Base-by-base conservation (phyloP, 2,888 invertebrate genomes). In the Odontocolon sp. region DNA sequence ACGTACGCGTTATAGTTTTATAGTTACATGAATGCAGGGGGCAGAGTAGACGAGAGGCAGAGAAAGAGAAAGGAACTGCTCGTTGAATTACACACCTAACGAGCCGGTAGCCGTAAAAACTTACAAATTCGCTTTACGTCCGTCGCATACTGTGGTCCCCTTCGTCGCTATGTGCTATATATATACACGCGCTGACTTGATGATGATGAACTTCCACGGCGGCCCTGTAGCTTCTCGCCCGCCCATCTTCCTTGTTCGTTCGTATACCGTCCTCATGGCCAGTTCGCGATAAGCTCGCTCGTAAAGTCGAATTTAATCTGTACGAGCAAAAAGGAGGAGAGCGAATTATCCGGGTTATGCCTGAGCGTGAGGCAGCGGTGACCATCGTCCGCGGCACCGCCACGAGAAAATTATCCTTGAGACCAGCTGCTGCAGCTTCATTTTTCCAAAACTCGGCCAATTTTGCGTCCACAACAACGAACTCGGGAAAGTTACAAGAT, bases 241-340 rank as follows among this genome's bases (percentile, higher is more conserved):
- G 33, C 33, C 47, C 63, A 33, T 50, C 21, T 64, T 42, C 18
- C 31, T 52, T 33, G 38, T 61, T 50, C 36, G 5, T 26, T 50
- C 31, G 23, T 81, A 82, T 68, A 74, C 80, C 78, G 70, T 73
- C 74, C 83, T 78, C 79, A 81, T 82, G 80, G 68, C 73, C 72
- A 81, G 79, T 78, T 81, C 82, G 83, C 83, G 85, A 23, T 82
- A 85, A 86, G 83, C 82, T 86, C 78, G 85, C 86, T 87, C 88
- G 87, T 88, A 88, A 88, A 88, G 84, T 87, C 86, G 84, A 85
- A 85, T 87, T 88, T 87, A 87, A 89, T 88, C 84, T 84, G 81
- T 56, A 72, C 69, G 59, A 26, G 36, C 11, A 45, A 40, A 47
- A 18, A 38, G n/a, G 11, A 18, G 4, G 54, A 14, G 18, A 36